Conservation (phyloP, 2,113 vertebrate species). For the Rhabdomys dilectus region DNA sequence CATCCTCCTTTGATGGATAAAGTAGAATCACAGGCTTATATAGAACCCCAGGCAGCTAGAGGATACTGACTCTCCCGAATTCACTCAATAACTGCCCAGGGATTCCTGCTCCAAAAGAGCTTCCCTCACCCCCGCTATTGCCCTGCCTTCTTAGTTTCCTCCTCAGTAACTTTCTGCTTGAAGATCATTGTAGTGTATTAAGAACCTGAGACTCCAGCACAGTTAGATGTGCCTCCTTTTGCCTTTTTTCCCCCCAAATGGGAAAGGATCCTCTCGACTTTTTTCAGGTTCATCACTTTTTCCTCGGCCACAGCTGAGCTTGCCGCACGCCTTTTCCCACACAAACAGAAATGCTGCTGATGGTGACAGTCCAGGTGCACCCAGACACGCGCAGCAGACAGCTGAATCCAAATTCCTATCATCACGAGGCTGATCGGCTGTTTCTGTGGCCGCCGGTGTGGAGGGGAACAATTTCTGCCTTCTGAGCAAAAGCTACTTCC, state of each 20-base stretch:
- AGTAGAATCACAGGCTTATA: background rate
- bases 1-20: background rate
- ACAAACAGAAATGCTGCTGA: slow-evolving; percentile 53
- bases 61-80: background rate
- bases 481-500: background rate
- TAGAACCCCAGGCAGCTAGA: background rate
- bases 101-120: background rate
- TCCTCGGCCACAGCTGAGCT: background rate
- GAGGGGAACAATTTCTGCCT: background rate
- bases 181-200: background rate
- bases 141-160: background rate
- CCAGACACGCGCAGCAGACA: slow-evolving; percentile 25
- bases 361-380: slow-evolving; percentile 53
- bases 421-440: background rate
- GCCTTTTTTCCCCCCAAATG: background rate
- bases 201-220: slow-evolving; percentile 21
- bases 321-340: background rate
- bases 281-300: background rate
- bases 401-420: slow-evolving; percentile 3
- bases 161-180: background rate
- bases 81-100: background rate
- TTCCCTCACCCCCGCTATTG: too few relatives aligned
- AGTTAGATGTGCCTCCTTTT: background rate
- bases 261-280: background rate
- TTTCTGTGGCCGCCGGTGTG: background rate